These are phyloP conservation scores for Metopolophium dirhodum DNA, from an alignment of 1,140 invertebrate species.

Conservation along the genomic window DNA sequence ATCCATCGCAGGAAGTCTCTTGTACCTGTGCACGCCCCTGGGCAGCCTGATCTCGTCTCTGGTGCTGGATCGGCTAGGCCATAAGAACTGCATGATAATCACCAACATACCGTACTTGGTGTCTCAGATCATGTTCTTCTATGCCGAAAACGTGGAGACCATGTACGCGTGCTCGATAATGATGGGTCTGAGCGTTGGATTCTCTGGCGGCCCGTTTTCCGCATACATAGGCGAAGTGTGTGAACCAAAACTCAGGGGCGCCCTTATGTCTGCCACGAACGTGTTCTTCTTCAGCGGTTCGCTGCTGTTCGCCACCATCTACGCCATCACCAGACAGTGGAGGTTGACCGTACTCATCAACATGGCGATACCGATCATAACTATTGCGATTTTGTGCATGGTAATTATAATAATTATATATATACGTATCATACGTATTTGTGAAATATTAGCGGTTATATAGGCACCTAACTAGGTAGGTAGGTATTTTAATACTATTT, in stretches of 20 bases:
- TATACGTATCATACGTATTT: too few relatives aligned
- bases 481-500: too few relatives aligned
- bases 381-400: background rate
- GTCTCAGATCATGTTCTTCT: conserved; percentile 60
- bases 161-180: conserved; percentile 58
- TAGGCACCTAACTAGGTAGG: too few relatives aligned
- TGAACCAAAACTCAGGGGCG: conserved; percentile 61
- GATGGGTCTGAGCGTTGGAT: conserved; percentile 63
- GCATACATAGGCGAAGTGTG: conserved; percentile 67
- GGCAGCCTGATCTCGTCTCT: conserved; percentile 60
- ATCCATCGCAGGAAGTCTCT: conserved; percentile 60
- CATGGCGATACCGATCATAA: conserved; percentile 24
- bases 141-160: conserved; percentile 48
- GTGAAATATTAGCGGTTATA: too few relatives aligned
- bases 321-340: conserved; percentile 39
- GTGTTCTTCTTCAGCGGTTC: conserved; percentile 37
- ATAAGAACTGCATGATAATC: conserved; percentile 61
- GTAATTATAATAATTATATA: background rate
- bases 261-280: conserved; percentile 51
- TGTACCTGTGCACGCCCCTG: conserved; percentile 60
- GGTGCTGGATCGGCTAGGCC: conserved; percentile 59
- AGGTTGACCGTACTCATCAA: conserved; percentile 21
- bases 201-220: conserved; percentile 65
- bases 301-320: background rate
- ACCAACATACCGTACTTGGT: conserved; percentile 61